A percentile compares a stretch with the other conserved stretches of the same genome.
Conservation (phyloP, 2,888 invertebrate species). For the Trachelus tabidus region DNA sequence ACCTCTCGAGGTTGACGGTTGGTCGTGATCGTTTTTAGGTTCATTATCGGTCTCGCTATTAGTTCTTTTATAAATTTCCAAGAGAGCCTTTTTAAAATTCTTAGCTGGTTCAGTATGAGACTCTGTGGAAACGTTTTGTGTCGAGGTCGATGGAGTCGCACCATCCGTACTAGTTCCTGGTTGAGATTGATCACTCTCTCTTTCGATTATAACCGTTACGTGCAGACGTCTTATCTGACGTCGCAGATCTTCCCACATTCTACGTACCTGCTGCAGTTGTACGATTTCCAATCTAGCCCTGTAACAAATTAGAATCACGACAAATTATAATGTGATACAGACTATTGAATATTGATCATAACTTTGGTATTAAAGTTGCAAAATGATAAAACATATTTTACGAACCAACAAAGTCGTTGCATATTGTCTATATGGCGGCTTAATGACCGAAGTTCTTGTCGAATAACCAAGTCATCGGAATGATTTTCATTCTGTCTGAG, state of each 20-base stretch:
- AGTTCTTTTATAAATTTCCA: slow-evolving; percentile 47
- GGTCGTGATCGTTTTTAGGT: slow-evolving; percentile 18
- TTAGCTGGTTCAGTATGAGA: slow-evolving; percentile 25
- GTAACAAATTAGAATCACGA: slow-evolving; percentile 4
- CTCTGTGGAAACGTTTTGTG: slow-evolving; percentile 18
- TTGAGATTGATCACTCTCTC: slow-evolving; percentile 21
- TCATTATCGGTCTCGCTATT: slow-evolving; percentile 31
- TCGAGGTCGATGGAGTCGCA: slow-evolving; percentile 27
- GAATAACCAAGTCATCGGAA: slow-evolving; percentile 33
- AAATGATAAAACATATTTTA: background rate
- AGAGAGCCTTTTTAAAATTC: slow-evolving; percentile 44
- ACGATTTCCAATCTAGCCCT: slow-evolving; percentile 55
- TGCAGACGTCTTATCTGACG: slow-evolving; percentile 71
- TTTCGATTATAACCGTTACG: slow-evolving; percentile 63
- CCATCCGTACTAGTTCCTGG: slow-evolving; percentile 23
- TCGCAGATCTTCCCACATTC: slow-evolving; percentile 75
- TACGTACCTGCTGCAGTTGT: slow-evolving; percentile 72
- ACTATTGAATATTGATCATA: background rate
- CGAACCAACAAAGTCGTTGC: slow-evolving; percentile 58
- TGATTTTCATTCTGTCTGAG: background rate
- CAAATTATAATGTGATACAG: background rate
- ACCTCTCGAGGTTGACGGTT: slow-evolving; percentile 35
- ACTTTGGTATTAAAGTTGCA: background rate
- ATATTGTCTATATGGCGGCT: slow-evolving; percentile 60
- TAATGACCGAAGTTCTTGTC: slow-evolving; percentile 53